Evolutionary conservation across 1,140 invertebrate species (phyloP).

Genomic region (Dolichoris vasculosae): DNA sequence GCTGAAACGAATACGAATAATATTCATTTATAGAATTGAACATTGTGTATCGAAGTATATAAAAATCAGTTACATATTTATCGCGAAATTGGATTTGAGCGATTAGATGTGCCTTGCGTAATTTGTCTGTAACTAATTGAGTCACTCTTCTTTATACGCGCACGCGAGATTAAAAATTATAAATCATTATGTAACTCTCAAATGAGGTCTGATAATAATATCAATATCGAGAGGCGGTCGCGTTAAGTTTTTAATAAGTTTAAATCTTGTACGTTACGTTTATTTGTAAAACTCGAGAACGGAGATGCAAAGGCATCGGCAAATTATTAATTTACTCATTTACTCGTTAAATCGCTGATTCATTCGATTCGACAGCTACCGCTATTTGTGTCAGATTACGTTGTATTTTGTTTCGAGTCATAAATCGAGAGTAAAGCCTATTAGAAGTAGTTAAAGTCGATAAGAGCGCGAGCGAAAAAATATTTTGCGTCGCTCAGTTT

Average conservation of each 20-base stretch:
- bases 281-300: not conserved
- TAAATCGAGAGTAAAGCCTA: not conserved
- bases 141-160: conserved; percentile 32
- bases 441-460: not conserved
- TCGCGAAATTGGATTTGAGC: conserved; percentile 55
- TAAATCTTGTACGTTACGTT: not conserved
- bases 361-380: not conserved
- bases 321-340: conserved; percentile 15
- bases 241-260: conserved; percentile 12
- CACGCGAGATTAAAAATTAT: conserved; percentile 22
- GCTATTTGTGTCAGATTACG: not conserved
- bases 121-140: conserved; percentile 44
- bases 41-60: not conserved
- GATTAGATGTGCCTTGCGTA: conserved; percentile 32
- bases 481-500: too few relatives aligned
- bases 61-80: conserved; percentile 24
- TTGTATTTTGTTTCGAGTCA: conserved; percentile 5
- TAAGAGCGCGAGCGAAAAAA: not conserved
- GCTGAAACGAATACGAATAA: not conserved
- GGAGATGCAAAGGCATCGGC: not conserved
- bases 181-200: conserved; percentile 16
- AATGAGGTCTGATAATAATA: conserved; percentile 8
- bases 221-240: not conserved
- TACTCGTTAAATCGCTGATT: conserved; percentile 16
- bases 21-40: not conserved